Conservation (phyloP, 2,797 vertebrate species). For the Muscicapa striata region DNA sequence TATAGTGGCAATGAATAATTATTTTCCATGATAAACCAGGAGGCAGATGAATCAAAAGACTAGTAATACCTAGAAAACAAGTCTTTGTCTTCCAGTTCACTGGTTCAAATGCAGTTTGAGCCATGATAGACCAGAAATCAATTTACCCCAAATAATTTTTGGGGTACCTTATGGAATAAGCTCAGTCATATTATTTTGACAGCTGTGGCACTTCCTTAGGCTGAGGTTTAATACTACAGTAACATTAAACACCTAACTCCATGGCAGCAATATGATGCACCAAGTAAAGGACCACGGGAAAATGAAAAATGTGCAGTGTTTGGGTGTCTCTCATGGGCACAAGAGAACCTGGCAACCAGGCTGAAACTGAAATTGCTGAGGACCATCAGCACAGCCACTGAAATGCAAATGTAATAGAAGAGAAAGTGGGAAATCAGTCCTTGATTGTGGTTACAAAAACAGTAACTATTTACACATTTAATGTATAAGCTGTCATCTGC, state of each 20-base stretch:
- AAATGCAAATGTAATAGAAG: neutral
- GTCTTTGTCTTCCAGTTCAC: neutral
- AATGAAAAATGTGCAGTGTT: neutral
- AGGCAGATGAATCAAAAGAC: neutral
- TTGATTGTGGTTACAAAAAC: neutral
- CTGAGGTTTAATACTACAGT: neutral
- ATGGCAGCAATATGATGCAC: neutral
- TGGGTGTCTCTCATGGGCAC: neutral
- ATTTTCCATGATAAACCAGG: neutral
- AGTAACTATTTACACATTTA: neutral
- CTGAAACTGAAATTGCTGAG: neutral
- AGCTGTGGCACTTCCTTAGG: neutral
- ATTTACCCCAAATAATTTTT: neutral
- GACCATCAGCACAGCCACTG: neutral
- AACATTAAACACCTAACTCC: neutral
- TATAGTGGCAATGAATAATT: slow-evolving; percentile 33
- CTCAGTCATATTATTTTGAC: neutral
- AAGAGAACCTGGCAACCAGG: neutral
- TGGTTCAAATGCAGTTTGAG: neutral
- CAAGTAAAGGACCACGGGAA: neutral
- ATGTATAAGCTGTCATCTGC: neutral
- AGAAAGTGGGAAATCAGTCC: neutral
- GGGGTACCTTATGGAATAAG: neutral
- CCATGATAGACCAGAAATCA: neutral
- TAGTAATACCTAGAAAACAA: neutral